A percentile compares a stretch with the other conserved stretches of the same genome.
Evolutionary conservation across 2,888 invertebrate genomes (phyloP).

Genomic region (Saturnia pavonia): DNA sequence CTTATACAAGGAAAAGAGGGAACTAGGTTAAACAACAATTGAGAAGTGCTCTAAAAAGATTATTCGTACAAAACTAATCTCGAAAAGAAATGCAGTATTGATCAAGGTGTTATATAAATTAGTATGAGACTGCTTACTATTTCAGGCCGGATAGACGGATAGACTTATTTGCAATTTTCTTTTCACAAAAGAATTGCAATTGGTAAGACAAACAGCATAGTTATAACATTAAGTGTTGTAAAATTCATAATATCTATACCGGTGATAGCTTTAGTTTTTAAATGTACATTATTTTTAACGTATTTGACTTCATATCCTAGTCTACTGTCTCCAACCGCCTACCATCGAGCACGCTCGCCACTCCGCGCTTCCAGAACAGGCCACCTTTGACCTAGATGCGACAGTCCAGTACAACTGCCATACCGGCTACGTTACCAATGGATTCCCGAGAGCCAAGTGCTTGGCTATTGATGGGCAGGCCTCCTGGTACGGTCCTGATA

Average conservation of each 20-base stretch:
- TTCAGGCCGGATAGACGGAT: too few relatives aligned
- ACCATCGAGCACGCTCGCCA: conserved; percentile 92
- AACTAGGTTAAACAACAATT: too few relatives aligned
- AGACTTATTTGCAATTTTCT: too few relatives aligned
- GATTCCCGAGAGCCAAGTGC: conserved; percentile 96
- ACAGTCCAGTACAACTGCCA: conserved; percentile 96
- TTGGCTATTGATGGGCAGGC: conserved; percentile 93
- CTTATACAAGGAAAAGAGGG: too few relatives aligned
- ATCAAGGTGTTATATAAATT: too few relatives aligned
- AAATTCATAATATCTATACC: background rate
- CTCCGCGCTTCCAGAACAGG: conserved; percentile 93
- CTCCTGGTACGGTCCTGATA: conserved; percentile 98
- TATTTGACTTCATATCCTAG: conserved; percentile 56
- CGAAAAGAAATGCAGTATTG: too few relatives aligned
- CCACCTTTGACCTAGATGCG: conserved; percentile 94
- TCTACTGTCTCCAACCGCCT: conserved; percentile 93
- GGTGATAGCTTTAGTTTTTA: background rate
- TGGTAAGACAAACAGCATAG: too few relatives aligned
- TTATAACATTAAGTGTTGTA: too few relatives aligned
- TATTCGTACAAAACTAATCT: too few relatives aligned
- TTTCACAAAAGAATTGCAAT: too few relatives aligned
- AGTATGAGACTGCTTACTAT: too few relatives aligned
- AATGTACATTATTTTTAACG: background rate
- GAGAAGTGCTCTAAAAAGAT: too few relatives aligned
- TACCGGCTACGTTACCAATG: conserved; percentile 96